Percentiles rank a stretch among this genome's conserved stretches.
phyloP scores from a whole-genome alignment of 2,113 vertebrate species.

The Carassius gibelio region DNA sequence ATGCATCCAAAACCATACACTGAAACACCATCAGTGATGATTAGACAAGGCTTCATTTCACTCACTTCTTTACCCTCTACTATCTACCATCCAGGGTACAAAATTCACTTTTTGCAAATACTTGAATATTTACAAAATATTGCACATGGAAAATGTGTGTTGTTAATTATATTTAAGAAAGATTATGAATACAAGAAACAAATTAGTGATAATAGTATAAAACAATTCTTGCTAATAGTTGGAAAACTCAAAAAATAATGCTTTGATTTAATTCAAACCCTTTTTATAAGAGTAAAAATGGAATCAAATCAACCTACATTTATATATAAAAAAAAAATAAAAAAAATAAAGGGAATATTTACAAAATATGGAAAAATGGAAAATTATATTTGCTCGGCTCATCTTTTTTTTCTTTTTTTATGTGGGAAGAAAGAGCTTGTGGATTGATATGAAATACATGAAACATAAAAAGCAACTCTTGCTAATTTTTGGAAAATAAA shows the following conservation, averaged over 20 bases:
- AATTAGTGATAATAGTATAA: not conserved
- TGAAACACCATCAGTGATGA: not conserved
- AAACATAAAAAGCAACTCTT: not conserved
- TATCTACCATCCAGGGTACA: not conserved
- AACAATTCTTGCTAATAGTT: not conserved
- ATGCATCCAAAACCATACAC: not conserved
- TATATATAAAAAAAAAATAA: no score
- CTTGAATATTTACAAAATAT: not conserved
- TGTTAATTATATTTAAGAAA: not conserved
- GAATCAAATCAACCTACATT: not conserved
- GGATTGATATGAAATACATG: not conserved
- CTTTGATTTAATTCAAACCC: not conserved
- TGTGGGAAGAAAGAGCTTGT: not conserved
- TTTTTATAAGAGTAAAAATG: no score
- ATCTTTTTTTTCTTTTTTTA: not conserved
- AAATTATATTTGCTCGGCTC: not conserved
- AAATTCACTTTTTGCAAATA: not conserved
- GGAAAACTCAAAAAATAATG: not conserved
- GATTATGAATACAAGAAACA: not conserved
- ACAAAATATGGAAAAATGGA: not conserved
- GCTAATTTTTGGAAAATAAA: not conserved
- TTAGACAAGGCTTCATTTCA: not conserved
- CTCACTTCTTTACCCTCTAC: not conserved
- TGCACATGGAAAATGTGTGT: not conserved
- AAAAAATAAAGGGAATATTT: not conserved